phyloP scores from a whole-genome alignment of 2,113 vertebrate species.

The Hiodon alosoides region DNA sequence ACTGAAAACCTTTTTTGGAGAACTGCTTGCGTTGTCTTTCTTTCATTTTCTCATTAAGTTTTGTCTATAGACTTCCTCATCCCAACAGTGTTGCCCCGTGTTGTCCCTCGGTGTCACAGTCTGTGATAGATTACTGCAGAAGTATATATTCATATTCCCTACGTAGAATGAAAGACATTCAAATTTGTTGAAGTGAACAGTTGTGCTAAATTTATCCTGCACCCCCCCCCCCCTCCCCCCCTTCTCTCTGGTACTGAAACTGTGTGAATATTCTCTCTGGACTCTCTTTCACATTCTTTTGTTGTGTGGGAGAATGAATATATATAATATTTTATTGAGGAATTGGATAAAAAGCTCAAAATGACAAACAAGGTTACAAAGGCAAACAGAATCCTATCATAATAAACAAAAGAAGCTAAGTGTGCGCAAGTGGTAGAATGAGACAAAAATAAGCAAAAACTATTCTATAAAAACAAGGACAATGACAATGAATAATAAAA shows the following conservation, averaged over 20 bases:
- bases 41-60: slow-evolving; percentile 28
- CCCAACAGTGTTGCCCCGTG: slow-evolving; percentile 18
- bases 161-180: slow-evolving; percentile 41
- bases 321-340: too few species aligned
- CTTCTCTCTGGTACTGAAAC: slow-evolving; percentile 32
- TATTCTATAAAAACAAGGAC: too few species aligned
- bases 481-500: too few species aligned
- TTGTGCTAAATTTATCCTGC: slow-evolving; percentile 53
- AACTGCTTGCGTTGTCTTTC: neutral
- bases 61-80: slow-evolving; percentile 18
- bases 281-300: too few species aligned
- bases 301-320: too few species aligned
- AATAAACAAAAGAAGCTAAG: too few species aligned
- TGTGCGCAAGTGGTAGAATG: too few species aligned
- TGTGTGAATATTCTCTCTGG: slow-evolving; percentile 28
- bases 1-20: neutral
- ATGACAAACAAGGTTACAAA: too few species aligned
- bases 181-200: slow-evolving; percentile 52
- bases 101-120: slow-evolving; percentile 42
- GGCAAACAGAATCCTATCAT: too few species aligned
- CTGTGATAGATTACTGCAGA: slow-evolving; percentile 58
- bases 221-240: slow-evolving; percentile 39
- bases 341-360: too few species aligned
- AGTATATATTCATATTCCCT: slow-evolving; percentile 52
- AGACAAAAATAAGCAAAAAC: too few species aligned